Conservation (phyloP, 2,888 invertebrate genomes). For the Agrotis segetum region DNA sequence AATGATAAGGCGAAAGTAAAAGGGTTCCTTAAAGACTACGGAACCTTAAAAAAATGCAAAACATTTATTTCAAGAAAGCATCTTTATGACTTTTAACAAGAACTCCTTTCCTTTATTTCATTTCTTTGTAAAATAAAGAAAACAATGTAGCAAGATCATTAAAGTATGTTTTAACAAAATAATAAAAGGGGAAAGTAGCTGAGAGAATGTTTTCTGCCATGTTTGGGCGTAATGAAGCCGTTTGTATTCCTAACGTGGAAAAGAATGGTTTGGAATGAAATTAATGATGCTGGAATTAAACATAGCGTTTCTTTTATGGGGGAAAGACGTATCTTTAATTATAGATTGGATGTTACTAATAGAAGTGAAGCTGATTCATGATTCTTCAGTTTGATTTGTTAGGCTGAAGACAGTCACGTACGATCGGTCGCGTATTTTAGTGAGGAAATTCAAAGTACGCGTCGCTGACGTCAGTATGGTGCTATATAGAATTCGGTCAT, state of each 20-base stretch:
- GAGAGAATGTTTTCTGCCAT: conserved; percentile 14
- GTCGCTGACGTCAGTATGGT: no score
- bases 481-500: no score
- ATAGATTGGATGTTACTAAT: not conserved
- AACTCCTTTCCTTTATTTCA: conserved; percentile 27
- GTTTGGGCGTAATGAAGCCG: conserved; percentile 32
- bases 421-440: no score
- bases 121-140: conserved; percentile 55
- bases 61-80: conserved; percentile 32
- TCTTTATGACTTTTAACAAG: conserved; percentile 58
- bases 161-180: conserved; percentile 54
- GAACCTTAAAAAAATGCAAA: conserved; percentile 5
- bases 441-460: no score
- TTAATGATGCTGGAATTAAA: conserved; percentile 12
- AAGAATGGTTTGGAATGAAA: conserved; percentile 11
- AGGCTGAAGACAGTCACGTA: no score
- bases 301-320: not conserved
- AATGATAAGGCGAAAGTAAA: no score
- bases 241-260: conserved; percentile 31
- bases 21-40: no score
- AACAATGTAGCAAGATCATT: conserved; percentile 53
- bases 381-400: no score
- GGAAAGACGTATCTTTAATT: conserved; percentile 1
- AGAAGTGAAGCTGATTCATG: no score
- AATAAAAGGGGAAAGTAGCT: conserved; percentile 42